Evolutionary conservation across 2,113 vertebrate genomes (phyloP).

Genomic region (Bufo bufo): DNA sequence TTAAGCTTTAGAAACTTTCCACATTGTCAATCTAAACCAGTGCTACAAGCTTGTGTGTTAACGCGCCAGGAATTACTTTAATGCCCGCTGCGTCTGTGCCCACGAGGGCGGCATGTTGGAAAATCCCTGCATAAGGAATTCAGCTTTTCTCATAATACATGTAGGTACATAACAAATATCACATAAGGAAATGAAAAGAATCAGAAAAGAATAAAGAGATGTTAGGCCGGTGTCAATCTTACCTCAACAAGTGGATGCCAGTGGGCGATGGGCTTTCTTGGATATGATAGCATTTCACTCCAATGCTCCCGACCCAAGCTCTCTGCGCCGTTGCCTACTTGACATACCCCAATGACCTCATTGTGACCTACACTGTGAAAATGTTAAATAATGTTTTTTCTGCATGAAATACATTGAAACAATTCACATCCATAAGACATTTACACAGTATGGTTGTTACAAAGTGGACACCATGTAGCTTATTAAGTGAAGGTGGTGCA

Average conservation of each 20-base stretch:
- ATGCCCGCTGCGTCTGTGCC: too few relatives aligned
- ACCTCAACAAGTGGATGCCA: conserved; percentile 98
- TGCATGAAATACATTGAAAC: conserved; percentile 71
- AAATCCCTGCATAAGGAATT: too few relatives aligned
- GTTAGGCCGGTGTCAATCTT: conserved; percentile 61
- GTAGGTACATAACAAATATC: too few relatives aligned
- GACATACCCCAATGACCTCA: conserved; percentile 97
- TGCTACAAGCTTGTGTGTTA: too few relatives aligned
- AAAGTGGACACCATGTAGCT: background rate
- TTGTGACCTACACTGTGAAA: conserved; percentile 99
- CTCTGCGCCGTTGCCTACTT: conserved; percentile 93
- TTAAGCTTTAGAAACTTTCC: too few relatives aligned
- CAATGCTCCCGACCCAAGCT: conserved; percentile 93
- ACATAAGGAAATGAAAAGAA: background rate
- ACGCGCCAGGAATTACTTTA: too few relatives aligned
- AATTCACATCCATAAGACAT: background rate
- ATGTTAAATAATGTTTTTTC: conserved; percentile 77
- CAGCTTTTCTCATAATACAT: too few relatives aligned
- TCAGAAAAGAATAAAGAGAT: background rate
- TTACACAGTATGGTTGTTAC: background rate
- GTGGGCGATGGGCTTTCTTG: conserved; percentile 95
- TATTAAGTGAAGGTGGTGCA: background rate
- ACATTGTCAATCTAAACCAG: too few relatives aligned
- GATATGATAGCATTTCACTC: conserved; percentile 97
- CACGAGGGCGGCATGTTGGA: too few relatives aligned